A percentile compares a stretch with the other conserved stretches of the same genome.
phyloP scores from a whole-genome alignment of 2,113 vertebrate species.

The Notechis scutatus region DNA sequence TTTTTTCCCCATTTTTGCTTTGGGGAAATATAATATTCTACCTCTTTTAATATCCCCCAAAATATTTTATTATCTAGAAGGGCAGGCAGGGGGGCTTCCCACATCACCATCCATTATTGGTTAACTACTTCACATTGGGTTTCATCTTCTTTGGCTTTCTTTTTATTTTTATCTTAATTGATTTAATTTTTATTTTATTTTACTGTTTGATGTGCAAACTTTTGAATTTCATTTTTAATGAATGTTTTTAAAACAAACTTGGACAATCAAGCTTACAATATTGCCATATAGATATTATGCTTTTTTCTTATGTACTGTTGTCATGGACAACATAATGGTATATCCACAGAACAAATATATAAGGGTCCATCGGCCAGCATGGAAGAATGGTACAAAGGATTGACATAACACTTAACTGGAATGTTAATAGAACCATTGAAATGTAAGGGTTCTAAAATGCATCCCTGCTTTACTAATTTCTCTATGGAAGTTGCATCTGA shows the following conservation, averaged over 20 bases:
- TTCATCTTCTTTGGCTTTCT: background rate
- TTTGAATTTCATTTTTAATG: background rate
- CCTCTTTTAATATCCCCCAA: too few relatives aligned
- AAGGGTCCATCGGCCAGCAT: background rate
- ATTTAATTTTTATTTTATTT: background rate
- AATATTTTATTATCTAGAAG: too few relatives aligned
- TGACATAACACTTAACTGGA: background rate
- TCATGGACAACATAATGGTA: too few relatives aligned
- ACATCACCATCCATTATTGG: background rate
- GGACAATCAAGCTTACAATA: background rate
- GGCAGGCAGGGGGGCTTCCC: too few relatives aligned
- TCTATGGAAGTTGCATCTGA: background rate
- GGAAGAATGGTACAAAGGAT: background rate
- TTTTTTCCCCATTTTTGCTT: too few relatives aligned
- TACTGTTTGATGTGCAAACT: background rate
- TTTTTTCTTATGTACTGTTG: too few relatives aligned
- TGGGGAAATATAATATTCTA: too few relatives aligned
- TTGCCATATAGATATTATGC: background rate
- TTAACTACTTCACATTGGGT: background rate
- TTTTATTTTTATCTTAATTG: background rate
- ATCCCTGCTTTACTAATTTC: background rate
- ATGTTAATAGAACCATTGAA: background rate
- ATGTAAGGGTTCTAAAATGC: background rate
- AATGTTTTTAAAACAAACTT: background rate
- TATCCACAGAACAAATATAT: background rate